Percentiles rank a stretch among this genome's conserved stretches.
Evolutionary conservation across 2,888 invertebrate species (phyloP).

Genomic region (Eumacrocentrus americanus): DNA sequence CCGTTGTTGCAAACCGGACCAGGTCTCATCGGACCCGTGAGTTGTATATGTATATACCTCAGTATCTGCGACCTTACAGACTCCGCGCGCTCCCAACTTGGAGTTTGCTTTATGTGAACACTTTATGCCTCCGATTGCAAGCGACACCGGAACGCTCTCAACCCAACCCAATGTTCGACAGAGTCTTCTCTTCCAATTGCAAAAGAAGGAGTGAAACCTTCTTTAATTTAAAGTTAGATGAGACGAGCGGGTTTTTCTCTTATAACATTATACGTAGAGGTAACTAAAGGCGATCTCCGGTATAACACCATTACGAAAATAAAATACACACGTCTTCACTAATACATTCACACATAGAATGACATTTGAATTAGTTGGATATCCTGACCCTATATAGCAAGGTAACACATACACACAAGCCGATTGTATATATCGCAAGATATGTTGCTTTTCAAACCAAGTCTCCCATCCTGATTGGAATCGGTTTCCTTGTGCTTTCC

Average conservation of each 20-base stretch:
- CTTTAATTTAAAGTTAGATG: constrained; percentile 56
- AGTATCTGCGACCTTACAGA: constrained; percentile 8
- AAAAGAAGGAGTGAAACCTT: constrained; percentile 50
- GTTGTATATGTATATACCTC: not conserved
- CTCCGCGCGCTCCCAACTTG: constrained; percentile 30
- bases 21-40: constrained; percentile 15
- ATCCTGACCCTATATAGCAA: too few species aligned
- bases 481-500: too few species aligned
- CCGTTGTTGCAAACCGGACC: constrained; percentile 39
- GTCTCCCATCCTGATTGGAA: too few species aligned
- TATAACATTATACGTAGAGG: not conserved
- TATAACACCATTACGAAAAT: too few species aligned
- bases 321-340: too few species aligned
- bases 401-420: too few species aligned
- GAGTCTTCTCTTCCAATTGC: constrained; percentile 40
- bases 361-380: too few species aligned
- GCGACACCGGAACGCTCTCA: constrained; percentile 62
- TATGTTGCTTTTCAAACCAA: too few species aligned
- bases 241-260: constrained; percentile 35
- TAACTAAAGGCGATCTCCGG: too few species aligned
- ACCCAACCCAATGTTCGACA: constrained; percentile 42
- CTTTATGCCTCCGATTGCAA: constrained; percentile 62
- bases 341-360: too few species aligned
- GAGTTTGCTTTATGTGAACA: constrained; percentile 57
- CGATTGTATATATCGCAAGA: too few species aligned